These are phyloP conservation scores for Rhodeus uyekii DNA, from an alignment of 2,797 vertebrate species.

Conservation along the genomic window DNA sequence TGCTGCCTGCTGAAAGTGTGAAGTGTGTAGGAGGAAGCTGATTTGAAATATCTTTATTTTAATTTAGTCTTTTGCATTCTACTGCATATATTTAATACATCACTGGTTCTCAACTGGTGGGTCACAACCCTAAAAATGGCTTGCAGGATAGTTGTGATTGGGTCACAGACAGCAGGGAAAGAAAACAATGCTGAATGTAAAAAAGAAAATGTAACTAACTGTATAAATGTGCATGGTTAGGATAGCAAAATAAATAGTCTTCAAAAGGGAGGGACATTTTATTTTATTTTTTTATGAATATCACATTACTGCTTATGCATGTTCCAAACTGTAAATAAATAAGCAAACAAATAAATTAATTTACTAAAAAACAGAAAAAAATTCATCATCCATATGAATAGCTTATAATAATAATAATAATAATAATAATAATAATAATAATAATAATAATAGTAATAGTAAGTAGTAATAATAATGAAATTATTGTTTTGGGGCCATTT, in stretches of 20 bases:
- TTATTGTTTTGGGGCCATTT: background rate
- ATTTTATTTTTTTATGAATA: too few species aligned
- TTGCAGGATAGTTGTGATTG: background rate
- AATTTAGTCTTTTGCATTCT: background rate
- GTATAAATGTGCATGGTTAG: background rate
- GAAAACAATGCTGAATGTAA: background rate
- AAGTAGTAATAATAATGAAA: too few species aligned
- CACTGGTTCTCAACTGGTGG: background rate
- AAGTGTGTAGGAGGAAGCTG: background rate
- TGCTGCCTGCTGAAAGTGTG: slow-evolving; percentile 3
- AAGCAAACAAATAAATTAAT: background rate
- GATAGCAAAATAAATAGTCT: background rate
- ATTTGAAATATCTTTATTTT: background rate
- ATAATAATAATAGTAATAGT: too few species aligned
- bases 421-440: too few species aligned
- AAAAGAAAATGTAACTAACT: background rate
- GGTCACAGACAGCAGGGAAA: background rate
- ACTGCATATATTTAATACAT: background rate
- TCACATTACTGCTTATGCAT: too few species aligned
- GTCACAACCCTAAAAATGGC: background rate
- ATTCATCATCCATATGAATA: background rate
- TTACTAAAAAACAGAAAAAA: background rate
- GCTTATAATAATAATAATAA: background rate
- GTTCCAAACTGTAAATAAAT: background rate
- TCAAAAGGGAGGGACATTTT: background rate